Conservation (phyloP, 2,113 vertebrate genomes). For the Prionailurus bengalensis region DNA sequence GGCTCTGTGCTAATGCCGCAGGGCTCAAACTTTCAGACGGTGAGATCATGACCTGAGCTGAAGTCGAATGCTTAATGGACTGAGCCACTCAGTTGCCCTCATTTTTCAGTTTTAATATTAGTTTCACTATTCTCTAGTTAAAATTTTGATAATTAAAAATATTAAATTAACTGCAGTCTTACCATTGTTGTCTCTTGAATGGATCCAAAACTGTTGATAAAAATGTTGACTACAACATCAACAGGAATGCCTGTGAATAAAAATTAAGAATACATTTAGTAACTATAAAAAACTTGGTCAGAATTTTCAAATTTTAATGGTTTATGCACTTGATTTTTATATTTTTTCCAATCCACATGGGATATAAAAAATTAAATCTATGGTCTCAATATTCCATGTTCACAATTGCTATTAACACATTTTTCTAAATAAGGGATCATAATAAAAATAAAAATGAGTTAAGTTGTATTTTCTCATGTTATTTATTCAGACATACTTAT, state of each 20-base stretch:
- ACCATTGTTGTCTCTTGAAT: conserved; percentile 99
- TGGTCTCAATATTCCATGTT: not conserved
- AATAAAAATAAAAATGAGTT: not conserved
- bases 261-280: conserved; percentile 55
- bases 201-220: conserved; percentile 99
- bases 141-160: not conserved
- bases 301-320: not conserved
- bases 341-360: not conserved
- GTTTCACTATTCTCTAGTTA: not conserved
- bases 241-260: conserved; percentile 94
- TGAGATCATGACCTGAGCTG: too few relatives aligned
- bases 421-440: not conserved
- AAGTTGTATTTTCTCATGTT: not conserved
- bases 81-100: not conserved
- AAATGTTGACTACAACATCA: conserved; percentile 98
- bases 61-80: too few relatives aligned
- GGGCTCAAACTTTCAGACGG: too few relatives aligned
- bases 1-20: too few relatives aligned
- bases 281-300: not conserved
- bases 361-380: not conserved
- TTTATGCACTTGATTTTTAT: not conserved
- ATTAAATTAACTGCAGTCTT: conserved; percentile 82
- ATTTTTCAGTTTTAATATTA: not conserved
- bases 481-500: conserved; percentile 44
- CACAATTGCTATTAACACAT: not conserved